Evolutionary conservation across 2,888 invertebrate genomes (phyloP), one percentile per base, ranked within the genome.

Genomic region (Limnephilus lunatus): DNA sequence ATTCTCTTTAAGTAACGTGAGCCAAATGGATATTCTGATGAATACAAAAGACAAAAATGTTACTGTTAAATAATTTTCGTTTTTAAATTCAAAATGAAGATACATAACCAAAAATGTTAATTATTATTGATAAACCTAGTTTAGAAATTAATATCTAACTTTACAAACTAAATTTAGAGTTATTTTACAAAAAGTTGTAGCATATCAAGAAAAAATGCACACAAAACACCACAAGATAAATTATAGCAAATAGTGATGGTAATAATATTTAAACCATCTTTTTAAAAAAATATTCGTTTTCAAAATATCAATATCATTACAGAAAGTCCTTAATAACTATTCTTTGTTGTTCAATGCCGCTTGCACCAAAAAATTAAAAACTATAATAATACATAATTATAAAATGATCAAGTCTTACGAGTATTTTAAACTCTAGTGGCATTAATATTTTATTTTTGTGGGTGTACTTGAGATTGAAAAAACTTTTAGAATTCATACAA

Each of bases 101-200:
- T 9, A 68, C 19, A 68, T 68, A 25, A 68, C 68, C 68, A 68
- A 68, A 68, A 68, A 68, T 68, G 9, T 68, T 68, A n/a, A 68
- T 68, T 25, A 68, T 15, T 48, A 48, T n/a, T 25, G 25, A 68
- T 9, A 25, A 68, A 25, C 9, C n/a, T 68, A 68, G 25, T 5
- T 0, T 68, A 68, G 1, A 68, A 68, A 68, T 68, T 68, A 68
- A 68, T 68, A n/a, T 68, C 9, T n/a, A 68, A 68, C 25, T 68
- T 68, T 68, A 68, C 68, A 68, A 68, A 68, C 68, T 68, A 68
- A 68, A 68, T 68, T 68, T 68, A 68, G 68, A 68, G 68, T 68
- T 9, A 68, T n/a, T 68, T 25, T n/a, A 68, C 68, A 25, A n/a
- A 68, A 68, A 25, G 7, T 68, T 25, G 25, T 19, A 68, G 19